Percentiles rank a stretch among this genome's conserved stretches.
Evolutionary conservation across 64 coral and sea anemone species (phyloP).

Genomic region (Porites australiensis): DNA sequence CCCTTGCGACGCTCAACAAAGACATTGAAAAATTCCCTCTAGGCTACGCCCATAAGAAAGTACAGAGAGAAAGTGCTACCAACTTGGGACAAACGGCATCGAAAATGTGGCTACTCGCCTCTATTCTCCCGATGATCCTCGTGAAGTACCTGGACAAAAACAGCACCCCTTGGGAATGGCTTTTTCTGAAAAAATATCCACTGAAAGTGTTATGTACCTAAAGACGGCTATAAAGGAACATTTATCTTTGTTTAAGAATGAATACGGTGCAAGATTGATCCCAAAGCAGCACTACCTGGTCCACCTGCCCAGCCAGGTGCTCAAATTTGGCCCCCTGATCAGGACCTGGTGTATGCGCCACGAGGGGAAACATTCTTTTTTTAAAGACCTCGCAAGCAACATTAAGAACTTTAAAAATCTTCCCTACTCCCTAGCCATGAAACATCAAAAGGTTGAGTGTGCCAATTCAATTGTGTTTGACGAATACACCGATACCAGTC

Average conservation of each 20-base stretch:
- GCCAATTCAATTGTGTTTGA: background rate
- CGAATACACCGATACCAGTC: too few relatives aligned
- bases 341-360: constrained; percentile 13
- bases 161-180: background rate
- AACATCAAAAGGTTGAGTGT: constrained; percentile 14
- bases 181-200: background rate
- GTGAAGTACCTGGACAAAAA: background rate
- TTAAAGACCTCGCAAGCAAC: constrained; percentile 47
- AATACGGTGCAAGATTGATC: constrained; percentile 15
- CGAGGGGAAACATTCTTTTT: constrained; percentile 50
- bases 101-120: constrained; percentile 5
- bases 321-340: constrained; percentile 33
- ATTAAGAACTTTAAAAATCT: constrained; percentile 39
- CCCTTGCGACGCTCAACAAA: constrained; percentile 8
- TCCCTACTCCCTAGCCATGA: background rate
- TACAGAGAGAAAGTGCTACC: background rate
- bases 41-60: constrained; percentile 2
- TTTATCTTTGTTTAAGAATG: constrained; percentile 15
- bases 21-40: background rate
- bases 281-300: constrained; percentile 50
- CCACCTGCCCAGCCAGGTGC: constrained; percentile 6
- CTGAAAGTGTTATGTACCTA: constrained; percentile 36
- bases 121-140: constrained; percentile 26
- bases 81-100: constrained; percentile 15
- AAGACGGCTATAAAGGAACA: constrained; percentile 46